Evolutionary conservation across 2,113 vertebrate species (phyloP).

Genomic region (Calonectris borealis): DNA sequence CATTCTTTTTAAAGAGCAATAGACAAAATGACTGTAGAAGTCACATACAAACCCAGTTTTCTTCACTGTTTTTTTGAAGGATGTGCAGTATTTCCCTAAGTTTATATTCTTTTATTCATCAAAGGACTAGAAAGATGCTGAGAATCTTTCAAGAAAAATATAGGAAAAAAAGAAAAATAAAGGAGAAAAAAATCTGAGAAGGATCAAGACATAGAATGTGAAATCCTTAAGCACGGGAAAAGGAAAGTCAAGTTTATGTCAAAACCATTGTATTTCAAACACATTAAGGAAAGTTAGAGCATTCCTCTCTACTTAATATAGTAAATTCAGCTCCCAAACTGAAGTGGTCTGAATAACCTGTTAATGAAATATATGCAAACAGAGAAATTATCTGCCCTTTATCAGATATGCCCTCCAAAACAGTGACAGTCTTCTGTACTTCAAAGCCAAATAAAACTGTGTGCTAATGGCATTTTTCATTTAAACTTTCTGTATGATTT

Average conservation of each 20-base stretch:
- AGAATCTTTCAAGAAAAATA: neutral
- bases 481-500: neutral
- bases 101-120: neutral
- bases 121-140: neutral
- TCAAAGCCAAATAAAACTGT: neutral
- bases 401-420: neutral
- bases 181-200: neutral
- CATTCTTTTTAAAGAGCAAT: neutral
- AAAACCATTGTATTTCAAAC: neutral
- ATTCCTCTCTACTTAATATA: neutral
- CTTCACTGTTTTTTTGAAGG: neutral
- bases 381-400: neutral
- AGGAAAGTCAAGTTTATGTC: neutral
- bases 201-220: neutral
- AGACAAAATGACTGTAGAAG: neutral
- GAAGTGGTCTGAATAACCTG: neutral
- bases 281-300: neutral
- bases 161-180: neutral
- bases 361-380: neutral
- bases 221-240: neutral
- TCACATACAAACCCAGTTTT: neutral
- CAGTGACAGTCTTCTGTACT: neutral
- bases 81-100: neutral
- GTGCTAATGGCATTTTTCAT: accelerated
- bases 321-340: neutral